These are phyloP conservation scores for Propithecus perrieri DNA, from an alignment of 2,797 vertebrate genomes.

Conservation along the genomic window DNA sequence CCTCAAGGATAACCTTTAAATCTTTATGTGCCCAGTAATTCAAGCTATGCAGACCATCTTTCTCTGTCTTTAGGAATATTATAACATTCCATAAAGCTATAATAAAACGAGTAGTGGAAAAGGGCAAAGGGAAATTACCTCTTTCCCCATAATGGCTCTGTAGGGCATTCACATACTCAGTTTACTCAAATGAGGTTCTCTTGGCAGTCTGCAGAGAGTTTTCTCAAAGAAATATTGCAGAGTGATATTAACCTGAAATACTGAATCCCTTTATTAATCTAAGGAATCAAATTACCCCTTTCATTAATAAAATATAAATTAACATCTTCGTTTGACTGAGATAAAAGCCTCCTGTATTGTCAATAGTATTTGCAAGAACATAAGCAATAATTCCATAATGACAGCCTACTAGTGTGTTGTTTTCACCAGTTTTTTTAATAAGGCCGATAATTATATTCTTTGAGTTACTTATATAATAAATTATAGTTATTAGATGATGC, in stretches of 20 bases:
- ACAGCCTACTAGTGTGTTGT: neutral
- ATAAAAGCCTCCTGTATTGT: neutral
- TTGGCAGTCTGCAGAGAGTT: neutral
- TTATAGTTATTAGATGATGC: conserved; percentile 19
- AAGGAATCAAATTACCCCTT: conserved; percentile 3
- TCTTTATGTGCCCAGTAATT: conserved; percentile 81
- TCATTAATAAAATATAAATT: conserved; percentile 66
- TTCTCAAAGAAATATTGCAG: conserved; percentile 58
- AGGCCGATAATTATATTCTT: neutral
- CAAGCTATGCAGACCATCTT: conserved; percentile 76
- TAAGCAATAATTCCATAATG: neutral
- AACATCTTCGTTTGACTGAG: neutral
- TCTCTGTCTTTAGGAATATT: conserved; percentile 81
- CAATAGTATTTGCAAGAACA: conserved; percentile 21
- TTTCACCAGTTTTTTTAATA: neutral
- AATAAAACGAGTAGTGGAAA: conserved; percentile 79
- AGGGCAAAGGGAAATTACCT: conserved; percentile 80
- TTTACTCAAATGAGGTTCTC: conserved; percentile 66
- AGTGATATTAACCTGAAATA: conserved; percentile 27
- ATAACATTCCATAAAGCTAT: conserved; percentile 79
- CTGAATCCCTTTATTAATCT: conserved; percentile 41
- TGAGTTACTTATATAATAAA: conserved; percentile 25
- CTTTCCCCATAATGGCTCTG: conserved; percentile 67
- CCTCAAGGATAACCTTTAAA: conserved; percentile 84
- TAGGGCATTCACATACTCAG: conserved; percentile 47